A percentile compares a stretch with the other conserved stretches of the same genome.
phyloP scores from a whole-genome alignment of 2,797 vertebrate genomes.

The Thaleichthys pacificus region DNA sequence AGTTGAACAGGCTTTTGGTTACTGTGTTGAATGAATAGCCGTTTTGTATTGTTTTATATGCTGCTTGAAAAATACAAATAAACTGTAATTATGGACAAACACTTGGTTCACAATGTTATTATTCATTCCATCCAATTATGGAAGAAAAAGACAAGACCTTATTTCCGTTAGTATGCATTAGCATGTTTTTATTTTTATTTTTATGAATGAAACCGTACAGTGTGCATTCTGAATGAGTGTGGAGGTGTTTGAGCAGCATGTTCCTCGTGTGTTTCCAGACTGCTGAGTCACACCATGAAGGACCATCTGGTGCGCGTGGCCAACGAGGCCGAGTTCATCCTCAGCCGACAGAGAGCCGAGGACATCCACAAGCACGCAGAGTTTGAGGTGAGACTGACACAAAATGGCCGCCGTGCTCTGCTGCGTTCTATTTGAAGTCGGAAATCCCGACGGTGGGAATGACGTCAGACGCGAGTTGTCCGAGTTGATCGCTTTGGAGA shows the following conservation, averaged over 20 bases:
- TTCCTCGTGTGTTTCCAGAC: conserved; percentile 66
- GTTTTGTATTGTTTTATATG: background rate
- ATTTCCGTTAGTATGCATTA: background rate
- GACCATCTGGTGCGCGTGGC: conserved; percentile 97
- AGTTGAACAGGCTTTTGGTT: background rate
- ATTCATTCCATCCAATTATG: no score
- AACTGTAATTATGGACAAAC: no score
- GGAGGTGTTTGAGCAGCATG: conserved; percentile 3
- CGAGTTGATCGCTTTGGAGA: no score
- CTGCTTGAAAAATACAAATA: background rate
- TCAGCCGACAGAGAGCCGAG: conserved; percentile 94
- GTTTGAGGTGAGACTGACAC: conserved; percentile 86
- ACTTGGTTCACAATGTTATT: no score
- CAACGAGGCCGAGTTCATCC: conserved; percentile 98
- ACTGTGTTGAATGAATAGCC: background rate
- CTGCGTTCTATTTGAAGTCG: no score
- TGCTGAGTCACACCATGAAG: conserved; percentile 99
- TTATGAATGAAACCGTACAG: background rate
- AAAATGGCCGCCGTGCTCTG: background rate
- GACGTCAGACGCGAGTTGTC: no score
- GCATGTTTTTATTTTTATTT: background rate
- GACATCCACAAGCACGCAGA: conserved; percentile 97
- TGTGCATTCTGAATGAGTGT: background rate
- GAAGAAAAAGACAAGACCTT: no score
- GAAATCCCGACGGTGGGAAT: no score